Evolutionary conservation across 2,888 invertebrate genomes (phyloP).

Genomic region (Rhagium mordax): DNA sequence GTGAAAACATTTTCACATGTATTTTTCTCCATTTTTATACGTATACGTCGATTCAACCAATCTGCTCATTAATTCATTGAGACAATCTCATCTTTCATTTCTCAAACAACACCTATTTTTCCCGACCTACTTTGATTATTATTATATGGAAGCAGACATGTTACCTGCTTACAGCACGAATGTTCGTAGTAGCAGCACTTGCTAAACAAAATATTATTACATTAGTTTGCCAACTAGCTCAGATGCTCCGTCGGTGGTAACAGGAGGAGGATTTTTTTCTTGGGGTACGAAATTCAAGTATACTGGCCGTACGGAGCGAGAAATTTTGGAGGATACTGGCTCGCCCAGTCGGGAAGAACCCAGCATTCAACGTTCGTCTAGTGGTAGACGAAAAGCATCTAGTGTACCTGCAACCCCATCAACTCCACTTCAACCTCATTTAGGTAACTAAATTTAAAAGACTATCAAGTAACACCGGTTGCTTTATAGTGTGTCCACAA

Average conservation of each 20-base stretch:
- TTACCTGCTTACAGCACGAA: conserved; percentile 35
- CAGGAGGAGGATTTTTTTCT: conserved; percentile 93
- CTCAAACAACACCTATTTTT: too few relatives aligned
- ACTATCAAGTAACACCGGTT: conserved; percentile 13
- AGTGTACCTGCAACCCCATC: conserved; percentile 92
- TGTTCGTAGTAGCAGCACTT: conserved; percentile 39
- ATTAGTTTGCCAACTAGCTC: conserved; percentile 87
- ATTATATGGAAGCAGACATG: conserved; percentile 32
- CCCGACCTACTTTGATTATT: background rate
- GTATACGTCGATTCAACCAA: too few relatives aligned
- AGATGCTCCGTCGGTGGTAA: conserved; percentile 86
- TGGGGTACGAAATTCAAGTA: conserved; percentile 96
- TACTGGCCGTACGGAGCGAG: conserved; percentile 91
- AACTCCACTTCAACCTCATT: conserved; percentile 83
- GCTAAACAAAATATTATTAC: conserved; percentile 45
- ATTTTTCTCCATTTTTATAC: too few relatives aligned
- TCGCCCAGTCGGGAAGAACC: conserved; percentile 77
- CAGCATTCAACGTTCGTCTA: conserved; percentile 71
- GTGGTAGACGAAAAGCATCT: conserved; percentile 82
- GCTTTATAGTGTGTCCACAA: too few relatives aligned
- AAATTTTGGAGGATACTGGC: conserved; percentile 88
- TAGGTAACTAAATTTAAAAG: conserved; percentile 70
- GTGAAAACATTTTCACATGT: too few relatives aligned
- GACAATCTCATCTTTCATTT: too few relatives aligned
- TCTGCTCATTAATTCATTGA: too few relatives aligned